Base-by-base conservation (phyloP, 92 coral and sea anemone species). In the Actinostola sp. region DNA sequence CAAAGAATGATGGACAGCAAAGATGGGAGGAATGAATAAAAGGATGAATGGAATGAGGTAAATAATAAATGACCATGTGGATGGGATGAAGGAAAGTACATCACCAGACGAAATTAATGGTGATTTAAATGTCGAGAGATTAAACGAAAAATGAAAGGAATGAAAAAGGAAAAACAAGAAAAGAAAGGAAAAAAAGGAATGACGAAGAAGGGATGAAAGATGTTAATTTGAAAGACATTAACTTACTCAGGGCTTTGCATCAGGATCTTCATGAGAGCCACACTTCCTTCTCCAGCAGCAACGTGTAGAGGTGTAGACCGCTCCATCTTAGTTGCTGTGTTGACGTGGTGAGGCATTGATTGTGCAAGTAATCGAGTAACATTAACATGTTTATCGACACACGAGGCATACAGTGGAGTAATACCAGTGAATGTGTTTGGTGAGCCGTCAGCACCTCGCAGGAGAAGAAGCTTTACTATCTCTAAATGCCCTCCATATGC, bases 331-430 rank as follows among this genome's bases (percentile, higher is more conserved):
- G 90, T 81, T 15, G 91, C 82, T 0, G 75, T 76, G 64, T 86
- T 91, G 31, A 87, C 84, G 19, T 72, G 70, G 11, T 70, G 85
- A 0, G 99, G 99, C 86, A 92, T 83, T 16, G 69, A 63, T 49
- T 89, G 78, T 9, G 80, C 88, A 62, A 95, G 74, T 10, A 89
- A 49, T 51, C 86, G 79, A 34, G 90, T 92, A 44, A 94, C 81
- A n/a, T 95, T 94, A 17, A 83, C 84, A 53, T 91, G 92, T 4
- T 86, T 77, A 8, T 88, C 75, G 46, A 77, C 70, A 41, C 92
- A 88, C 1, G 99, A 88, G 16, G 90, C 99, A 75, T 95, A 92
- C 35, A 95, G 89, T 0, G 99, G 99, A 2, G 99, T 72, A 31
- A 88, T 86, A n/a, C 99, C 99, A 39, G 88, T 95, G 75, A 82